Conservation (phyloP, 2,113 vertebrate species). For the Marmota flaviventris region DNA sequence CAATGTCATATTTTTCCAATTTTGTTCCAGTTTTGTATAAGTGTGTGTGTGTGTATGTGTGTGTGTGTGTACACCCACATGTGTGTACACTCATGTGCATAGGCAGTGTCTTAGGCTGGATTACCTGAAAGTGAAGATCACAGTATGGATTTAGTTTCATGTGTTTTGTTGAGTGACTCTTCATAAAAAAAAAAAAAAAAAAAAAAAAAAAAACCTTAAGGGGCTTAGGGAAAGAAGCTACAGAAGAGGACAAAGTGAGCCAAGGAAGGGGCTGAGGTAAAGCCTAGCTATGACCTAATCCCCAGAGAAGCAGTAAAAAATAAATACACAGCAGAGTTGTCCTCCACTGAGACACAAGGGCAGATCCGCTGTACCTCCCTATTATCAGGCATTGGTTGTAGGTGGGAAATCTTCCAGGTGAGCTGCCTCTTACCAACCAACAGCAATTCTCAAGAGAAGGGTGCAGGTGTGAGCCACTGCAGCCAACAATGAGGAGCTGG, state of each 20-base stretch:
- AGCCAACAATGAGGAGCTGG: too few species aligned
- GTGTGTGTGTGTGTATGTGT: background rate
- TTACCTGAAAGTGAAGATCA: background rate
- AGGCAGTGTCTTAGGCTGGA: background rate
- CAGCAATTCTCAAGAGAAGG: background rate
- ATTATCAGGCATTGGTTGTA: background rate
- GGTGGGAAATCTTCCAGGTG: background rate
- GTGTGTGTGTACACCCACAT: too few species aligned
- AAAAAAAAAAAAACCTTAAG: background rate
- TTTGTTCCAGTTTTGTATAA: background rate
- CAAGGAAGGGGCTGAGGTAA: background rate
- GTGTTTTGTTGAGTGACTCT: background rate
- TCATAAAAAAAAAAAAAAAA: background rate
- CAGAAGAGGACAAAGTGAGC: background rate
- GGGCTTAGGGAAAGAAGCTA: background rate
- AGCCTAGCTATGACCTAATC: background rate
- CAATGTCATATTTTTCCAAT: background rate
- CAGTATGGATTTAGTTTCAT: background rate
- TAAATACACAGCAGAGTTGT: background rate
- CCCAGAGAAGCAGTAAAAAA: background rate
- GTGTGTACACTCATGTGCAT: accelerated
- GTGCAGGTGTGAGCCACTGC: background rate
- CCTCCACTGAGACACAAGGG: background rate
- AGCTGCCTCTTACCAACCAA: background rate
- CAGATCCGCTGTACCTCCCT: background rate